A percentile compares a stretch with the other conserved stretches of the same genome.
Conservation (phyloP, 2,888 invertebrate species). For the Troides helena region DNA sequence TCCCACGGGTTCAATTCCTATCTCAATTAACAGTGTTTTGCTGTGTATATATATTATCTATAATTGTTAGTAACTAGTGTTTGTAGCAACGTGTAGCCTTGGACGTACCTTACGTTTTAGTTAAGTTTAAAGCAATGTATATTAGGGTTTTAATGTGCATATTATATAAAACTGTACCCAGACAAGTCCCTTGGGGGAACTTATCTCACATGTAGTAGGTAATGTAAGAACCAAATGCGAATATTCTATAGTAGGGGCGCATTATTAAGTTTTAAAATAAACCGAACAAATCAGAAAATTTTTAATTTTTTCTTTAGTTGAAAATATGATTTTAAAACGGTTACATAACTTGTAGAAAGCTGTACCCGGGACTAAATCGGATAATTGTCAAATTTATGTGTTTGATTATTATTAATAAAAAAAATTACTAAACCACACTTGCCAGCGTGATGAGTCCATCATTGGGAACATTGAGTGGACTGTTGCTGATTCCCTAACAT, state of each 20-base stretch:
- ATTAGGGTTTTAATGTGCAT: constrained; percentile 9
- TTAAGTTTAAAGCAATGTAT: constrained; percentile 16
- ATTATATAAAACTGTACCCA: constrained; percentile 2
- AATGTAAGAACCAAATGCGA: too few relatives aligned
- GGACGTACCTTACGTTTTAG: constrained; percentile 11
- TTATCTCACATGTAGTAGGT: too few relatives aligned
- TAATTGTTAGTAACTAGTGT: constrained; percentile 16
- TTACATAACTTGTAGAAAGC: too few relatives aligned
- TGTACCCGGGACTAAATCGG: too few relatives aligned
- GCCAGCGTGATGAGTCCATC: too few relatives aligned
- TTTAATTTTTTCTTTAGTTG: neutral
- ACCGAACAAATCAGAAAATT: neutral
- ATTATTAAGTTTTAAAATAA: neutral
- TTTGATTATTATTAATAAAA: too few relatives aligned
- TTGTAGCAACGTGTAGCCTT: constrained; percentile 14
- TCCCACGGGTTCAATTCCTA: constrained; percentile 17
- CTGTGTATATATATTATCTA: constrained; percentile 18
- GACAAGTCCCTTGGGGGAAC: neutral
- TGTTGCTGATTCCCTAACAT: neutral
- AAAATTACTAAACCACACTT: too few relatives aligned
- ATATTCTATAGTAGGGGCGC: neutral
- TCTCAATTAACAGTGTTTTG: constrained; percentile 16
- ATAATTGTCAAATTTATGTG: too few relatives aligned
- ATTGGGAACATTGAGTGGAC: too few relatives aligned
- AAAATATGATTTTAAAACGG: neutral